Evolutionary conservation across 1,140 invertebrate genomes (phyloP), one percentile per base, ranked within the genome.

Genomic region (Rhizoglyphus robini): DNA sequence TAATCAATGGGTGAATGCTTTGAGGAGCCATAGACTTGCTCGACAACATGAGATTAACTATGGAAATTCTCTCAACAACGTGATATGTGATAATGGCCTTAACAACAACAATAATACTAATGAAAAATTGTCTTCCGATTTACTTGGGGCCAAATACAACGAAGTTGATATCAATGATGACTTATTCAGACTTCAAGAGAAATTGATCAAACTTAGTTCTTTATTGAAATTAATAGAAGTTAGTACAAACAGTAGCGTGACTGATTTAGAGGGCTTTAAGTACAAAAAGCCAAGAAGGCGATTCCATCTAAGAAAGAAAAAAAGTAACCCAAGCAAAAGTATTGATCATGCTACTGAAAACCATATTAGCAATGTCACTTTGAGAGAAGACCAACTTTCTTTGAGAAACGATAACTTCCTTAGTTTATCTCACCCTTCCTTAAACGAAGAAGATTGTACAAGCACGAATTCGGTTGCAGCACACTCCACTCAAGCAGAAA

Each of bases 11-110:
- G 78, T 88, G 11, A 80, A 82, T 65, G 81, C 85, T 69, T 75
- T 90, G n/a, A 84, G 83, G 68, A 81, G 84, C 46, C 88, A 90
- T 74, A 78, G 88, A 18, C 77, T 89, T 20, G 88, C 87, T 73
- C 76, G 87, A 23, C 88, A 90, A 73, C 86, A 88, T 74, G 80
- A 88, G 69, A 76, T 80, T 36, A 69, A 73, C 0, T 77, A 74
- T 69, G 77, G 77, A 29, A 75, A 73, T 25, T 71, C 51, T 8
- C 36, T 60, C 29, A 60, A 60, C 58, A 60, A 32, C 30, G 8
- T 41, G 31, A n/a, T 34, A 3, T 32, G 15, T 29, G 29, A 29
- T 34, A 54, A 54, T 54, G 51, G 51, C 8, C 8, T 54, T 8
- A 54, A 8, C 51, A 60, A 60, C 18, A 60, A 60, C 29, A 29